Evolutionary conservation across 2,888 invertebrate genomes (phyloP).

Genomic region (Sarcophaga carnaria): DNA sequence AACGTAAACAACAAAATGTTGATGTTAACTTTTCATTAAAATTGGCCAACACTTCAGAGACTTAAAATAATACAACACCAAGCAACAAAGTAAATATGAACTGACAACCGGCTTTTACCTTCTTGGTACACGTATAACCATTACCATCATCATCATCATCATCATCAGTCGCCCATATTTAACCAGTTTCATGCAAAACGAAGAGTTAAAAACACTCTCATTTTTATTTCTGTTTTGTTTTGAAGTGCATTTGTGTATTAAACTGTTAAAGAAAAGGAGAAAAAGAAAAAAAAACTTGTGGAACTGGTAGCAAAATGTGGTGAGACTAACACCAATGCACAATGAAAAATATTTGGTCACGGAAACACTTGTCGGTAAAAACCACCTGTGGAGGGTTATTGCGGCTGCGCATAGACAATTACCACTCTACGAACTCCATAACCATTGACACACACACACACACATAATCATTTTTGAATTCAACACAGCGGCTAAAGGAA

Average conservation of each 20-base stretch:
- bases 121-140: conserved; percentile 30
- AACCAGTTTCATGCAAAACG: not conserved
- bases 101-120: conserved; percentile 61
- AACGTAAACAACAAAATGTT: conserved; percentile 41
- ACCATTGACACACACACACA: not conserved
- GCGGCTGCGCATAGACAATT: conserved; percentile 66
- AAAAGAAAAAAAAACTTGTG: conserved; percentile 46
- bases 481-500: conserved; percentile 35
- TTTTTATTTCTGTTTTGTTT: conserved; percentile 8
- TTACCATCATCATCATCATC: conserved; percentile 32
- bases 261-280: conserved; percentile 28
- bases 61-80: conserved; percentile 19
- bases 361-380: conserved; percentile 62
- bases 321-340: conserved; percentile 6
- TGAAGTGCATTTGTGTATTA: not conserved
- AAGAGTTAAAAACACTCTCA: conserved; percentile 31
- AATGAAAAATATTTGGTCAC: conserved; percentile 4
- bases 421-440: conserved; percentile 18
- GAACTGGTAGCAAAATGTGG: conserved; percentile 55
- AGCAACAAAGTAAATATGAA: conserved; percentile 15
- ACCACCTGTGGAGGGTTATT: conserved; percentile 69
- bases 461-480: conserved; percentile 36
- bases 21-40: conserved; percentile 48
- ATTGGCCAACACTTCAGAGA: conserved; percentile 53
- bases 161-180: not conserved